A percentile compares a stretch with the other conserved stretches of the same genome.
Conservation (phyloP, 2,888 invertebrate species). For the Lycia hirtaria region DNA sequence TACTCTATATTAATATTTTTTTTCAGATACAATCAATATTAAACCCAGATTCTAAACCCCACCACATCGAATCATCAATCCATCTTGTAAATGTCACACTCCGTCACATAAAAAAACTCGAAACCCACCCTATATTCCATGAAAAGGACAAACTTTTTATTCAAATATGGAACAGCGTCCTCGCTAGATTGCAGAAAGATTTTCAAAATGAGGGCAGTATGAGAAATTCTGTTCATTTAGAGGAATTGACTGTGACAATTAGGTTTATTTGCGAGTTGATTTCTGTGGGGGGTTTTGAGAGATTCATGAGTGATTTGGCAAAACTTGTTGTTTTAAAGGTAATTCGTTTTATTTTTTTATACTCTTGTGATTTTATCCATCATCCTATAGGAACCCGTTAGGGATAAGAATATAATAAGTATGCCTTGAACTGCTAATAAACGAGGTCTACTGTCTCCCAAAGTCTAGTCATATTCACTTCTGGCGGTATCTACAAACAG, state of each 20-base stretch:
- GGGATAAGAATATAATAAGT: no score
- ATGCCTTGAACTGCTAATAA: no score
- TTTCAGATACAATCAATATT: constrained; percentile 68
- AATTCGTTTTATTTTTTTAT: constrained; percentile 31
- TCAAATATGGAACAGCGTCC: constrained; percentile 67
- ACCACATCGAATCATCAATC: constrained; percentile 66
- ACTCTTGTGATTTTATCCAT: no score
- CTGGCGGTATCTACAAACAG: no score
- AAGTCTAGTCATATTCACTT: no score
- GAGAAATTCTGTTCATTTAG: constrained; percentile 49
- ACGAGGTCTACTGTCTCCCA: no score
- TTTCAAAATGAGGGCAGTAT: constrained; percentile 46
- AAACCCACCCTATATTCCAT: constrained; percentile 64
- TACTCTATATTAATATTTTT: background rate
- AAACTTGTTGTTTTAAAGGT: constrained; percentile 67
- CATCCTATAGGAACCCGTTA: no score
- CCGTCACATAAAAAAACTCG: constrained; percentile 71
- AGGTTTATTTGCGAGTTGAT: constrained; percentile 70
- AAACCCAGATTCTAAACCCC: constrained; percentile 57
- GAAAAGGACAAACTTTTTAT: constrained; percentile 65
- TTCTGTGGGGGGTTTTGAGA: constrained; percentile 64
- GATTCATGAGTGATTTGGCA: constrained; percentile 63
- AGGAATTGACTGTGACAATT: constrained; percentile 62
- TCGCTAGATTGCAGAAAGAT: constrained; percentile 53
- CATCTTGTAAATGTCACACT: constrained; percentile 66